Evolutionary conservation across 2,113 vertebrate species (phyloP).

Genomic region (Coptodon bakossiorum): DNA sequence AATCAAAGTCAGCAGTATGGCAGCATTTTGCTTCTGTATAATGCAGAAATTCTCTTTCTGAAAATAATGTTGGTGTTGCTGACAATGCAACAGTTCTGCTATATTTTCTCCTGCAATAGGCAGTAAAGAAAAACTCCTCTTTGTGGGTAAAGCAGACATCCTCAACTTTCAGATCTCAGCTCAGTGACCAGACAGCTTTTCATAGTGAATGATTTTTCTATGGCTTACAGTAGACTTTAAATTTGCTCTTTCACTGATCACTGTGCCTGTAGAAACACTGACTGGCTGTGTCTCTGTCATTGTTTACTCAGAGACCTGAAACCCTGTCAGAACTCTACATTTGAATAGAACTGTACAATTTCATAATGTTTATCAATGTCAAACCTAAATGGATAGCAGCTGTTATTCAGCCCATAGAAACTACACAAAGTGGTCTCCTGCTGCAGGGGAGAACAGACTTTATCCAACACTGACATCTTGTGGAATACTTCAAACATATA

Average conservation of each 20-base stretch:
- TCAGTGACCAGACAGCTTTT: background rate
- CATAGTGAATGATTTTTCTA: background rate
- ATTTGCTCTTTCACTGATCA: background rate
- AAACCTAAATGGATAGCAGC: background rate
- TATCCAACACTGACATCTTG: constrained; percentile 17
- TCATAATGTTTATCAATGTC: background rate
- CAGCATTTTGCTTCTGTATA: background rate
- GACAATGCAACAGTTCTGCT: background rate
- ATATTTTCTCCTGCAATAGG: background rate
- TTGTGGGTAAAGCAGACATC: background rate
- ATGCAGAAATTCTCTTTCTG: background rate
- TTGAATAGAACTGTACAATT: background rate
- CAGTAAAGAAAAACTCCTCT: background rate
- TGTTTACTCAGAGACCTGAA: too few species aligned
- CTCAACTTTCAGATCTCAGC: background rate
- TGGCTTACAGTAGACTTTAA: background rate
- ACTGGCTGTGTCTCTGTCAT: background rate
- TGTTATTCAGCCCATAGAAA: background rate
- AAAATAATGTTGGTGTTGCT: constrained; percentile 14
- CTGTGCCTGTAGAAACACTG: background rate
- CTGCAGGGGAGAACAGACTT: background rate
- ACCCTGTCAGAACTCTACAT: background rate
- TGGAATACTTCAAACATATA: background rate
- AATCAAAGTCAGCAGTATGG: constrained; percentile 10
- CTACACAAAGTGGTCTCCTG: accelerated